A percentile compares a stretch with the other conserved stretches of the same genome.
These are phyloP conservation scores for Aplocera efformata DNA, from an alignment of 2,888 invertebrate species.

Conservation along the genomic window DNA sequence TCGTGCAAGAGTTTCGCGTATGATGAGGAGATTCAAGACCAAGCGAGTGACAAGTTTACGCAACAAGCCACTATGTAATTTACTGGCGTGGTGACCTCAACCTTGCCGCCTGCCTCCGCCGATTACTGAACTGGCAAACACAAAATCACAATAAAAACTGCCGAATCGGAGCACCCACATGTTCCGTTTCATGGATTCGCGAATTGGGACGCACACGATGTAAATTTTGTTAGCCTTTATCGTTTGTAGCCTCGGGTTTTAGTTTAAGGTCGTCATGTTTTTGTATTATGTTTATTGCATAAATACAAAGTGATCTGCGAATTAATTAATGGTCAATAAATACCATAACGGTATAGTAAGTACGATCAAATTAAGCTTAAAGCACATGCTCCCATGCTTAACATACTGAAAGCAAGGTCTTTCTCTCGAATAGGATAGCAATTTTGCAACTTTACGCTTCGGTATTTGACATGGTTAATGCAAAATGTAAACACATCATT, in stretches of 20 bases:
- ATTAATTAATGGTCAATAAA: conserved; percentile 48
- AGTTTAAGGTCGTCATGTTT: conserved; percentile 65
- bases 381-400: conserved; percentile 21
- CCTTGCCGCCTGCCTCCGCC: conserved; percentile 66
- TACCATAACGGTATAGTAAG: conserved; percentile 35
- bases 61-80: conserved; percentile 57
- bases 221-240: conserved; percentile 71
- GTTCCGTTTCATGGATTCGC: conserved; percentile 59
- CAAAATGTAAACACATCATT: conserved; percentile 6
- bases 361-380: conserved; percentile 21
- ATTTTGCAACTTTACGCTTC: conserved; percentile 15
- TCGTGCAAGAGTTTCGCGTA: conserved; percentile 20
- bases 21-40: conserved; percentile 25
- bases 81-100: conserved; percentile 56
- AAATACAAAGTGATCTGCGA: conserved; percentile 47
- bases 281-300: conserved; percentile 46
- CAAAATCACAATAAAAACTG: conserved; percentile 52
- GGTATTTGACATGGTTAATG: conserved; percentile 10
- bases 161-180: conserved; percentile 59
- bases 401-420: conserved; percentile 31
- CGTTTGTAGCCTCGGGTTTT: conserved; percentile 64
- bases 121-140: conserved; percentile 54
- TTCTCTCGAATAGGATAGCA: conserved; percentile 10
- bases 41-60: conserved; percentile 50
- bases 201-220: conserved; percentile 67